phyloP scores from a whole-genome alignment of 2,888 invertebrate species.

The Tupiocoris notatus region DNA sequence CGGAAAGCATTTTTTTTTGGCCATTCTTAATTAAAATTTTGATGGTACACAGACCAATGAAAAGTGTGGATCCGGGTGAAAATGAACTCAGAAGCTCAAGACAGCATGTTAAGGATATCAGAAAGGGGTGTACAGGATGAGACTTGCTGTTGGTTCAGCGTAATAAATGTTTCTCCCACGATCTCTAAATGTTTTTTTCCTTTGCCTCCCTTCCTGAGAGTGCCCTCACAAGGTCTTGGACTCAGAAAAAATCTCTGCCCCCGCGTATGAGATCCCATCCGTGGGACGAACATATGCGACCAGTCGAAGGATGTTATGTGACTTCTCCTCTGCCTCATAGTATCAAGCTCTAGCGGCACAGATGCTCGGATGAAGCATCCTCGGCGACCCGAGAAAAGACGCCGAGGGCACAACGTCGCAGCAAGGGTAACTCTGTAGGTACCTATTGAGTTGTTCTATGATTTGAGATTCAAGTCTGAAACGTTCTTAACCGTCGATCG shows the following conservation, averaged over 20 bases:
- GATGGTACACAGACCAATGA: too few relatives aligned
- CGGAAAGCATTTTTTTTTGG: too few relatives aligned
- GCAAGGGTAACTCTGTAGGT: too few relatives aligned
- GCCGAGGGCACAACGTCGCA: too few relatives aligned
- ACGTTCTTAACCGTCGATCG: too few relatives aligned
- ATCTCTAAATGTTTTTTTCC: conserved; percentile 26
- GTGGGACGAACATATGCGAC: not conserved
- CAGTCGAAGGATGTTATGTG: not conserved
- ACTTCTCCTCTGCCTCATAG: not conserved
- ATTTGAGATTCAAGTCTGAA: too few relatives aligned
- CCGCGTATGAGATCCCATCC: not conserved
- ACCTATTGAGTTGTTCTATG: too few relatives aligned
- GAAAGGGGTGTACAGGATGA: not conserved
- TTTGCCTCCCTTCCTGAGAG: not conserved
- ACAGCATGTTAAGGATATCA: too few relatives aligned
- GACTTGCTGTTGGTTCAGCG: conserved; percentile 7
- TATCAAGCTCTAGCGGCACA: not conserved
- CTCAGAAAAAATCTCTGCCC: not conserved
- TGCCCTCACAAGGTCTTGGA: not conserved
- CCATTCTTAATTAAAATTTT: too few relatives aligned
- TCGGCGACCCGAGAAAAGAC: not conserved
- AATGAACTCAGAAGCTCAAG: too few relatives aligned
- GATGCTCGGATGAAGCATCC: not conserved
- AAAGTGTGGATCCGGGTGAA: too few relatives aligned
- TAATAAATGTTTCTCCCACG: conserved; percentile 39